phyloP scores from a whole-genome alignment of 2,797 vertebrate species.

The Cygnus olor region DNA sequence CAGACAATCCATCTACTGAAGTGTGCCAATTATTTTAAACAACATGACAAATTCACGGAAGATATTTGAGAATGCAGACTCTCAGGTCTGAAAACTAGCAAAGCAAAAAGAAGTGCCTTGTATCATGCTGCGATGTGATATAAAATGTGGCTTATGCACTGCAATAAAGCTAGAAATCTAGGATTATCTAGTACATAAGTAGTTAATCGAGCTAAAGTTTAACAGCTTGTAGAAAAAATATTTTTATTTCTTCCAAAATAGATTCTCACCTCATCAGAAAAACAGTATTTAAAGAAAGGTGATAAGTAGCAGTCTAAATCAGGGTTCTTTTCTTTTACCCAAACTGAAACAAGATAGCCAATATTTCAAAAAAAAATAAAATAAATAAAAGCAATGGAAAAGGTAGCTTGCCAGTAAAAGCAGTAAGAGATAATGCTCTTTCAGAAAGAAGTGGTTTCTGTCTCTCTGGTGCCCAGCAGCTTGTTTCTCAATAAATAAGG shows the following conservation, averaged over 20 bases:
- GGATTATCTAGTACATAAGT: neutral
- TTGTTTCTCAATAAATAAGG: neutral
- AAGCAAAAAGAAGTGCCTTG: neutral
- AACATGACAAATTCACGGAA: neutral
- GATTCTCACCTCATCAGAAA: neutral
- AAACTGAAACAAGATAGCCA: neutral
- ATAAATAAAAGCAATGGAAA: neutral
- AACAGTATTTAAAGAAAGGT: neutral
- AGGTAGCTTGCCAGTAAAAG: neutral
- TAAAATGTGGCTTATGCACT: neutral
- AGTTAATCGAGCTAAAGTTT: neutral
- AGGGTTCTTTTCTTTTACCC: neutral
- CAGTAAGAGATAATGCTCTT: neutral
- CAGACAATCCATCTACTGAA: neutral
- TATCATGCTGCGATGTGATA: neutral
- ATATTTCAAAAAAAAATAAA: neutral
- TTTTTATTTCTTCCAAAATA: neutral
- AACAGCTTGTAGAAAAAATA: neutral
- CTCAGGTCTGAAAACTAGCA: neutral
- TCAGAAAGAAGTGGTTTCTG: neutral
- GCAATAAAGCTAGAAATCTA: neutral
- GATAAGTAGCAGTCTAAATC: neutral
- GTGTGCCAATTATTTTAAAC: neutral
- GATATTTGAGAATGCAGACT: neutral
- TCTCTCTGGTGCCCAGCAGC: neutral